phyloP scores from a whole-genome alignment of 2,113 vertebrate species.

The Xerus inauris region DNA sequence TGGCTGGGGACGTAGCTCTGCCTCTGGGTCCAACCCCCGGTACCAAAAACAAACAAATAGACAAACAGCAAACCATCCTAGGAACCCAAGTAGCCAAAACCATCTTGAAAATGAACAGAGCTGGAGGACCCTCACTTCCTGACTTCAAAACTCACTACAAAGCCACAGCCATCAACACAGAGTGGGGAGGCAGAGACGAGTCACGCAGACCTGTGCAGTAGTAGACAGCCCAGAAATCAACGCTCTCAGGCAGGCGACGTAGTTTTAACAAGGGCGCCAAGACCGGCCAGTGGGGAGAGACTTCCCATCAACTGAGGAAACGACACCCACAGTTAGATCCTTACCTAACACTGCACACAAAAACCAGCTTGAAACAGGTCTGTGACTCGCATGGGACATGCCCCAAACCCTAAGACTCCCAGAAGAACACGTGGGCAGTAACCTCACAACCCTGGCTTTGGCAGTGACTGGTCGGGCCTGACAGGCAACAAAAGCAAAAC shows the following conservation, averaged over 20 bases:
- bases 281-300: background rate
- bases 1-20: too few relatives aligned
- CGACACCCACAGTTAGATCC: background rate
- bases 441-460: background rate
- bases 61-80: conserved; percentile 4
- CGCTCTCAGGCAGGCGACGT: rapidly evolving
- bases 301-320: background rate
- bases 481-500: background rate
- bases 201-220: background rate
- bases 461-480: background rate
- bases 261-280: background rate
- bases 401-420: background rate
- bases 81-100: background rate
- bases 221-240: background rate
- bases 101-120: background rate
- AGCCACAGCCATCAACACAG: background rate
- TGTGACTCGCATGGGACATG: background rate
- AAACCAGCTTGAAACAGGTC: background rate
- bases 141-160: background rate
- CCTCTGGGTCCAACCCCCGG: too few relatives aligned
- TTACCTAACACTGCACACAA: too few relatives aligned
- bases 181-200: background rate
- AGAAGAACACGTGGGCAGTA: background rate
- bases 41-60: too few relatives aligned
- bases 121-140: background rate